Evolutionary conservation across 2,888 invertebrate genomes (phyloP), one percentile per base, ranked within the genome.

Genomic region (Acanthococcus lagerstroemiae): DNA sequence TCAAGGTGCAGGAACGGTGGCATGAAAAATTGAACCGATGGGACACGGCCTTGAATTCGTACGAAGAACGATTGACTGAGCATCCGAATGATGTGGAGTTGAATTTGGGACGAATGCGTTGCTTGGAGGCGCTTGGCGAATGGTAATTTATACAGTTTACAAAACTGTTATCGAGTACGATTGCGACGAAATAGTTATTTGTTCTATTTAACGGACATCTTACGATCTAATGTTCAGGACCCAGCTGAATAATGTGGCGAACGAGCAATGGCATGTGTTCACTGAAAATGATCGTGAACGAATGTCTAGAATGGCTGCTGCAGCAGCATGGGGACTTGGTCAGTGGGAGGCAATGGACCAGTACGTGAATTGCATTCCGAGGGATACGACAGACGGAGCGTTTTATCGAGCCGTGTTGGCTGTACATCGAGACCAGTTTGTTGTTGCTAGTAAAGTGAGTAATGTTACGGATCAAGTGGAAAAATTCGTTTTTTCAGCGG

Each of bases 1-100:
- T 76, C 12, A 78, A 79, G 71, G 82, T 86, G 0, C 87, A 91
- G 76, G 94, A 96, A 55, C 82, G 93, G 6, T 99, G 99, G 99
- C 96, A 96, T 76, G 99, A 99, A 76, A 97, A 99, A 77, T 79
- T 99, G 1, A 96, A 99, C 77, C 95, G 96, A 75, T 99, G 97
- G 97, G 95, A 96, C 72, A 92, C 92, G 74, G 99, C 99, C 0
- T 78, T 96, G 48, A 83, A 86, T 69, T 83, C 94, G 0, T 99
- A 99, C 73, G 83, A 86, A 56, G 85, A 85, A 60, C 88, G 90
- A 73, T 77, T 91, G 50, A 79, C 81, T 6, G 78, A 78, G 0
- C 83, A 85, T 69, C 78, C 81, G 0, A 78, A 81, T 7, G 89
- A 92, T 73, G 80, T 87, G 67, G 93, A 93, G 63, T 83, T 92